These are phyloP conservation scores for Calyptommatus sinebrachiatus DNA, from an alignment of 2,113 vertebrate genomes.

Conservation along the genomic window DNA sequence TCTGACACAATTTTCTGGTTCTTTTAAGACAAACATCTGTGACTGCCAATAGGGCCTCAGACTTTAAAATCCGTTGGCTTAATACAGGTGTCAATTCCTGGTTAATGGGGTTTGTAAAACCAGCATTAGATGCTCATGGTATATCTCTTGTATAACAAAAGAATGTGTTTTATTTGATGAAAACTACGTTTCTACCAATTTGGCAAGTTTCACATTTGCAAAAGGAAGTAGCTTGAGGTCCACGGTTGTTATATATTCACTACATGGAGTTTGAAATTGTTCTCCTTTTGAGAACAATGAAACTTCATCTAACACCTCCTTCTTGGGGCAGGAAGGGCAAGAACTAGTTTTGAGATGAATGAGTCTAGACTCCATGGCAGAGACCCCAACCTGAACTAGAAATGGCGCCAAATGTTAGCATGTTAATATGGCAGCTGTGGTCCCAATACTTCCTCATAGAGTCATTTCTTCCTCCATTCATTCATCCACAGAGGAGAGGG, in stretches of 20 bases:
- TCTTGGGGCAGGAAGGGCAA: too few relatives aligned
- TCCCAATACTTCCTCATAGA: too few relatives aligned
- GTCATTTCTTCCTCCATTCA: too few relatives aligned
- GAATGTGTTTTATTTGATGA: neutral
- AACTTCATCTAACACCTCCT: too few relatives aligned
- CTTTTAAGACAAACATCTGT: constrained; percentile 23
- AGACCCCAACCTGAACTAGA: too few relatives aligned
- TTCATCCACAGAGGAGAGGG: too few relatives aligned
- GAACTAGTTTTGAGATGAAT: too few relatives aligned
- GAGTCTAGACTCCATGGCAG: too few relatives aligned
- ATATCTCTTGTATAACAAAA: neutral
- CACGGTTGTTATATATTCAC: neutral
- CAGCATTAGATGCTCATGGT: constrained; percentile 7
- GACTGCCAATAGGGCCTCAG: constrained; percentile 17
- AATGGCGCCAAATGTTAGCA: too few relatives aligned
- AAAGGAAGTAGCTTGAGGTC: neutral
- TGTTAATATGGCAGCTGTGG: too few relatives aligned
- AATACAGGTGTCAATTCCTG: neutral
- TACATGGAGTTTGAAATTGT: neutral
- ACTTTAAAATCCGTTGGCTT: neutral
- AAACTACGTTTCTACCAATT: neutral
- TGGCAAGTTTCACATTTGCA: neutral
- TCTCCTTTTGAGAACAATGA: too few relatives aligned
- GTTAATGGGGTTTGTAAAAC: constrained; percentile 8
- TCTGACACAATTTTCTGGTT: neutral